These are phyloP conservation scores for Drosophila melanica DNA, from an alignment of 1,140 invertebrate species.

Conservation along the genomic window DNA sequence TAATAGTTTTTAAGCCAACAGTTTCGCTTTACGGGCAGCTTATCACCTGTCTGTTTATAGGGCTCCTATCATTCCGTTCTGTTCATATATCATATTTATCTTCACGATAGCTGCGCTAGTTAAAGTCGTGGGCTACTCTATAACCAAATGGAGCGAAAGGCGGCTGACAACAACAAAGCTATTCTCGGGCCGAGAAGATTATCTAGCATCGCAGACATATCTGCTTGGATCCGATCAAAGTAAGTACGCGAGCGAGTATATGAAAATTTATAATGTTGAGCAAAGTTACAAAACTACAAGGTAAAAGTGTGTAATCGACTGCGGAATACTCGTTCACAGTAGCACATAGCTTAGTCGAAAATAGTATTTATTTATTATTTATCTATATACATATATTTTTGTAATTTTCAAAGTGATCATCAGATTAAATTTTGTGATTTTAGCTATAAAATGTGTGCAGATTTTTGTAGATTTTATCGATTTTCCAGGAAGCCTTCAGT, in stretches of 20 bases:
- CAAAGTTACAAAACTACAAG: no score
- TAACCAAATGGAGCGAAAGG: conserved; percentile 73
- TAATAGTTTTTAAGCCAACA: neutral
- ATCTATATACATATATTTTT: no score
- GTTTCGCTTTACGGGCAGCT: conserved; percentile 3
- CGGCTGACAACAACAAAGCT: conserved; percentile 42
- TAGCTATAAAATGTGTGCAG: no score
- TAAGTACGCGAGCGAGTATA: conserved; percentile 39
- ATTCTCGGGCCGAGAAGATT: conserved; percentile 72
- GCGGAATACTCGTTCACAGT: no score
- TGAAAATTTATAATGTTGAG: neutral
- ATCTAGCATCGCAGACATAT: conserved; percentile 72
- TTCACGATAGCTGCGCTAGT: conserved; percentile 55
- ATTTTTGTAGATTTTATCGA: no score
- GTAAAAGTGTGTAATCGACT: no score
- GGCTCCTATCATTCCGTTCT: conserved; percentile 18
- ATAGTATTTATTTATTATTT: no score
- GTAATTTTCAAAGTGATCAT: no score
- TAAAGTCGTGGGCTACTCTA: conserved; percentile 70
- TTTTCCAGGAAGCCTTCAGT: no score
- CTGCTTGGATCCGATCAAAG: conserved; percentile 73
- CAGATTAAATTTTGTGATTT: no score
- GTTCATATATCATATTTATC: conserved; percentile 18
- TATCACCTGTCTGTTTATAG: conserved; percentile 7
- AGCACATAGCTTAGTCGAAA: no score